Percentiles rank a stretch among this genome's conserved stretches.
phyloP scores from a whole-genome alignment of 2,113 vertebrate genomes.

The Labeo rohita region DNA sequence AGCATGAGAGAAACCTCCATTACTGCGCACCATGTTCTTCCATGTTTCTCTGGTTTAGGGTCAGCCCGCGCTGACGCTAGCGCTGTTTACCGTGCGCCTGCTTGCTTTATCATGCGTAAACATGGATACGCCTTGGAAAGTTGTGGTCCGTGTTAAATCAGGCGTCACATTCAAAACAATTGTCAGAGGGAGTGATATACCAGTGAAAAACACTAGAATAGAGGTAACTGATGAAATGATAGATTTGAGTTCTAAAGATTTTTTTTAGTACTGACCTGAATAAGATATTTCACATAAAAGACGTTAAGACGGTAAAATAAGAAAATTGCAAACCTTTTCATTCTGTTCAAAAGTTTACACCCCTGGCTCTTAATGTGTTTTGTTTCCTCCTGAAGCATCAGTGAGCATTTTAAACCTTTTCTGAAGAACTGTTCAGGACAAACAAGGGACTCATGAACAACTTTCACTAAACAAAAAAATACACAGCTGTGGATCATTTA shows the following conservation, averaged over 20 bases:
- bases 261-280: too few species aligned
- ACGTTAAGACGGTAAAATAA: too few species aligned
- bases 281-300: too few species aligned
- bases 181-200: conserved; percentile 31
- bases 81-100: conserved; percentile 66
- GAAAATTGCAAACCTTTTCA: too few species aligned
- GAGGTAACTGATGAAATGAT: conserved; percentile 31
- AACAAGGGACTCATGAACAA: too few species aligned
- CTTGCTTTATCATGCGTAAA: conserved; percentile 67
- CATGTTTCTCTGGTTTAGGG: conserved; percentile 64
- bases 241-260: background rate
- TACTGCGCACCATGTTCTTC: conserved; percentile 65
- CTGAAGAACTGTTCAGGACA: too few species aligned
- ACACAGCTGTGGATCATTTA: too few species aligned
- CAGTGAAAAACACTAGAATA: background rate
- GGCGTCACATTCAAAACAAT: conserved; percentile 52
- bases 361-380: too few species aligned
- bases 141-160: conserved; percentile 56
- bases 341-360: too few species aligned
- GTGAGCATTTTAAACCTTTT: too few species aligned
- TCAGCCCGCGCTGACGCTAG: conserved; percentile 62
- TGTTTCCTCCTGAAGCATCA: too few species aligned
- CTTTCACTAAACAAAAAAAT: too few species aligned
- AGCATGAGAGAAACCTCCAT: conserved; percentile 61
- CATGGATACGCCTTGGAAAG: conserved; percentile 57